Evolutionary conservation across 2,888 invertebrate genomes (phyloP), one percentile per base, ranked within the genome.

Genomic region (Dryobotodes eremita): DNA sequence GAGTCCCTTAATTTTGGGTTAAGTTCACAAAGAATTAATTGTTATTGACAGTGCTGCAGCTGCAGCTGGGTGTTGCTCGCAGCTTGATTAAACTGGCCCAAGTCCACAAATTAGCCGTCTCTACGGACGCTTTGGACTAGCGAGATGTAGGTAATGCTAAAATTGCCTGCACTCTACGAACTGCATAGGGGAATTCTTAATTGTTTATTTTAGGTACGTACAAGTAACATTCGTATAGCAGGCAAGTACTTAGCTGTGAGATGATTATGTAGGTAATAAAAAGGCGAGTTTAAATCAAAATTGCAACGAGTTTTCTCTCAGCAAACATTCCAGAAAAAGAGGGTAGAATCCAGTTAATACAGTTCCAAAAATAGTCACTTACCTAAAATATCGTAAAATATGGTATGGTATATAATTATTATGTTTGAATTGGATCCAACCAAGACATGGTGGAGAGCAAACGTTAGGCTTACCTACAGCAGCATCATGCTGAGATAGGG

Each of bases 1-100:
- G 61, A 59, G 31, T 53, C 69, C 64, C 66, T 68, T 77, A 66
- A 86, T 72, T 83, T 80, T 36, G 70, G 61, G 53, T 48, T 72
- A 75, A 77, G 68, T 80, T 73, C 42, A 77, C 82, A 79, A 87
- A 80, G 78, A 85, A 83, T 77, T 77, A 85, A 80, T 87, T 85
- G 77, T 81, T 81, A 87, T 87, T 85, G 83, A 87, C 77, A 79
- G 36, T 68, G 53, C 84, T 66, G 77, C 77, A 77, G 62, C 57
- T 73, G 36, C 36, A 81, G 84, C 77, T 84, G 83, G 61, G 42
- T 46, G 72, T 83, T 61, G 72, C 75, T 76, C 76, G 66, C 57
- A 70, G 76, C 85, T 86, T 86, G 87, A 86, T 86, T 87, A 87
- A 81, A 87, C 70, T 81, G 73, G 79, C 59, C 57, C 65, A 81